These are phyloP conservation scores for Cygnus olor DNA, from an alignment of 2,797 vertebrate genomes.

Conservation along the genomic window DNA sequence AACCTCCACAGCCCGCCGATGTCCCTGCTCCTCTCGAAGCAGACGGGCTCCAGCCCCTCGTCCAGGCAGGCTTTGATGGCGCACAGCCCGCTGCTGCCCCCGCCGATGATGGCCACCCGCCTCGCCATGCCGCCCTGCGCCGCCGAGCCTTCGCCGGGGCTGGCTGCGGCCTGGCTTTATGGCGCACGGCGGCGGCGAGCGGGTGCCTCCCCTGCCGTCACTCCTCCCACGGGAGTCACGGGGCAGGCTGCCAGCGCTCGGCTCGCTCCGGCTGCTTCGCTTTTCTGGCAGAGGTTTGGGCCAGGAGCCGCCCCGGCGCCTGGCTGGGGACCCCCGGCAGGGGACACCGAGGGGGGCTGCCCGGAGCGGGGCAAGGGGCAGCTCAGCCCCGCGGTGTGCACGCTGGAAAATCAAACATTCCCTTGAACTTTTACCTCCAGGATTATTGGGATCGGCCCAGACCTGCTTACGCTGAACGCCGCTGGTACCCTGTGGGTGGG, in stretches of 20 bases:
- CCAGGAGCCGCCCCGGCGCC: accelerated
- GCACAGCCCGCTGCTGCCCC: slow-evolving; percentile 82
- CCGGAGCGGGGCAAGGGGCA: background rate
- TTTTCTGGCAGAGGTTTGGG: background rate
- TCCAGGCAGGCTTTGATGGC: slow-evolving; percentile 88
- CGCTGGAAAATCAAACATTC: background rate
- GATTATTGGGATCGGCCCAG: background rate
- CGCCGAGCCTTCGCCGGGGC: background rate
- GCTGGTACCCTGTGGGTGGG: background rate
- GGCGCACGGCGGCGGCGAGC: accelerated
- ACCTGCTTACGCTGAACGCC: background rate
- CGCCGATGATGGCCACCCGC: slow-evolving; percentile 84
- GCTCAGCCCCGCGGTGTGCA: accelerated
- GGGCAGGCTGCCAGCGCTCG: background rate
- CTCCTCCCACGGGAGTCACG: background rate
- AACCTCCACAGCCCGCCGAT: slow-evolving; percentile 92
- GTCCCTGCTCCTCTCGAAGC: slow-evolving; percentile 88
- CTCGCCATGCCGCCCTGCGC: slow-evolving; percentile 48
- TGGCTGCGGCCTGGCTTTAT: background rate
- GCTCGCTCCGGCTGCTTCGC: accelerated
- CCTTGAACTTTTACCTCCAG: background rate
- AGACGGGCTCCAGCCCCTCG: slow-evolving; percentile 86
- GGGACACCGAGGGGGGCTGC: background rate
- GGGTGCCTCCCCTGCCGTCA: background rate
- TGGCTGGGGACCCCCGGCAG: accelerated